A percentile compares a stretch with the other conserved stretches of the same genome.
Evolutionary conservation across 2,888 invertebrate species (phyloP).

Genomic region (Salpingus planirostris): DNA sequence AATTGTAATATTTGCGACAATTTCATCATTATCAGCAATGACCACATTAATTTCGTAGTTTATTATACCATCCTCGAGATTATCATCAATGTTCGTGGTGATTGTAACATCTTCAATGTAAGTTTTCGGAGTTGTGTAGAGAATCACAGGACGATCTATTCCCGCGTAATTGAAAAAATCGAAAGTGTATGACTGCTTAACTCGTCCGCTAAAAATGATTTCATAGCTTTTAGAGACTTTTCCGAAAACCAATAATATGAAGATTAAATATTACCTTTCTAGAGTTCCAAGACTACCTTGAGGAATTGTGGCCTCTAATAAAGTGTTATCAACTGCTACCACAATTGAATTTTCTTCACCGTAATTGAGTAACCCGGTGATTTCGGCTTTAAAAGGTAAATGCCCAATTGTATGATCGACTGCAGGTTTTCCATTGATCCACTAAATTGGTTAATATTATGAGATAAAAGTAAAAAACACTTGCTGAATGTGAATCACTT

Average conservation of each 20-base stretch:
- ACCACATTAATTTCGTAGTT: constrained; percentile 31
- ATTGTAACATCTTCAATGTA: constrained; percentile 80
- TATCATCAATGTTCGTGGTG: constrained; percentile 57
- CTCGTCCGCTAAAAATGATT: constrained; percentile 20
- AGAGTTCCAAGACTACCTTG: constrained; percentile 65
- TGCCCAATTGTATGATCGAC: constrained; percentile 88
- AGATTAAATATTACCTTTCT: constrained; percentile 43
- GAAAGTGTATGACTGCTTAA: constrained; percentile 70
- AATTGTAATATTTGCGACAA: constrained; percentile 12
- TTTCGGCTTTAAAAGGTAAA: constrained; percentile 84
- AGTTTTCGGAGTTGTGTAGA: constrained; percentile 75
- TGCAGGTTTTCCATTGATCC: constrained; percentile 73
- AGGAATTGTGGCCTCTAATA: constrained; percentile 77
- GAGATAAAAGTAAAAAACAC: background rate
- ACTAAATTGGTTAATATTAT: too few species aligned
- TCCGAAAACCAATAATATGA: background rate
- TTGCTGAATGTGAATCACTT: constrained; percentile 12
- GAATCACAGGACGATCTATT: constrained; percentile 81
- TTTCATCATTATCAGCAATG: constrained; percentile 10
- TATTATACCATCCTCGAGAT: constrained; percentile 36
- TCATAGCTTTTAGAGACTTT: too few species aligned
- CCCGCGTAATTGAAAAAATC: constrained; percentile 99
- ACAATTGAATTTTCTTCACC: constrained; percentile 72
- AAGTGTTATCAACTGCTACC: constrained; percentile 87
- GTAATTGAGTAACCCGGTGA: constrained; percentile 57